Percentiles rank a stretch among this genome's conserved stretches.
Evolutionary conservation across 2,888 invertebrate species (phyloP).

Genomic region (Melinaea marsaeus): DNA sequence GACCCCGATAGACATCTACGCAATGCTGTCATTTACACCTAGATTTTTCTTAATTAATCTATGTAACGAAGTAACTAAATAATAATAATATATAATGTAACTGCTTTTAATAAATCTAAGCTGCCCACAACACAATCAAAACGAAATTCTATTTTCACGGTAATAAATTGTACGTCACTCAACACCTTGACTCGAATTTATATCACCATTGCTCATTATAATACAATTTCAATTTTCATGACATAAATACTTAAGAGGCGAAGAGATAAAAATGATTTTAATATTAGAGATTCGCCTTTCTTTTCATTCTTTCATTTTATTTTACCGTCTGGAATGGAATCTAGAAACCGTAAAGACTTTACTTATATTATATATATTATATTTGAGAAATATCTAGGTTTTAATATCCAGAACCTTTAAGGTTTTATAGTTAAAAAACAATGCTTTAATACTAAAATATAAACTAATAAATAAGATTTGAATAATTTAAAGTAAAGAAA

Average conservation of each 20-base stretch:
- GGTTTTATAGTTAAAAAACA: too few relatives aligned
- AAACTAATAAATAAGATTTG: too few relatives aligned
- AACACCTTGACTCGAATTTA: slow-evolving; percentile 18
- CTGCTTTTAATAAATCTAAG: background rate
- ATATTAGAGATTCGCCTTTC: background rate
- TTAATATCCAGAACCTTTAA: too few relatives aligned
- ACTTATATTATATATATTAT: too few relatives aligned
- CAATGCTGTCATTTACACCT: slow-evolving; percentile 3
- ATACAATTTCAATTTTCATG: slow-evolving; percentile 15
- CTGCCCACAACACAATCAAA: slow-evolving; percentile 10
- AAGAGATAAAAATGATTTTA: slow-evolving; percentile 3
- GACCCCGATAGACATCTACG: slow-evolving; percentile 3
- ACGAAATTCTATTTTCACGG: slow-evolving; percentile 9
- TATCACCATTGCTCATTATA: slow-evolving; percentile 17
- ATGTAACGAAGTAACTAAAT: too few relatives aligned
- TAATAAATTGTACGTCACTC: slow-evolving; percentile 17
- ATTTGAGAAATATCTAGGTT: too few relatives aligned
- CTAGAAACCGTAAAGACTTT: background rate
- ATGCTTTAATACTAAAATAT: too few relatives aligned
- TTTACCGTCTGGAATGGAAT: background rate
- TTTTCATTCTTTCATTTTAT: background rate
- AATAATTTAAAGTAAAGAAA: too few relatives aligned
- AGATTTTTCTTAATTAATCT: background rate
- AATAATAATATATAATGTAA: background rate
- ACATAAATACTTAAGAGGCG: slow-evolving; percentile 9